These are phyloP conservation scores for Panzeria rudis DNA, from an alignment of 2,888 invertebrate species.

Conservation along the genomic window DNA sequence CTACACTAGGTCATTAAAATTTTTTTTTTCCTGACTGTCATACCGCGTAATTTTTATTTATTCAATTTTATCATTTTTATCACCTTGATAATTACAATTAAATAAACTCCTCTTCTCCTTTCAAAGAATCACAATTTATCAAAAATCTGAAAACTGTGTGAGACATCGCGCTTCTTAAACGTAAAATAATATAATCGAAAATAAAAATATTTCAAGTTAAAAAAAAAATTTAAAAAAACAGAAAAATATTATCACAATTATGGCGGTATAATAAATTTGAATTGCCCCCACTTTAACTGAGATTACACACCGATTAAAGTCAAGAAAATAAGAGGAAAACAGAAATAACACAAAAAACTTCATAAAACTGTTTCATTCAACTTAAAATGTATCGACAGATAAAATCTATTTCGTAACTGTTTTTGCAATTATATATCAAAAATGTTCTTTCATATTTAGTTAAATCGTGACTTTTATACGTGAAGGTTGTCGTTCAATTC, in stretches of 20 bases:
- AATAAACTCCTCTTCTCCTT: neutral
- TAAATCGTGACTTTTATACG: constrained; percentile 8
- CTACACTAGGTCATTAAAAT: neutral
- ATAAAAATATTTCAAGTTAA: constrained; percentile 1
- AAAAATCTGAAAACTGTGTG: too few species aligned
- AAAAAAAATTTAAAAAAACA: neutral
- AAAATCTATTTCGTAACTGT: neutral
- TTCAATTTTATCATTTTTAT: neutral
- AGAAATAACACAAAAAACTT: constrained; percentile 13
- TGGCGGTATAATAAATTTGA: constrained; percentile 58
- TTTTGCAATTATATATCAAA: constrained; percentile 35
- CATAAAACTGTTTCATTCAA: constrained; percentile 32
- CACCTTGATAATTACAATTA: neutral
- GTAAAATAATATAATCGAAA: constrained; percentile 15
- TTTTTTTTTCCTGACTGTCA: neutral
- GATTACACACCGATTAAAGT: constrained; percentile 56
- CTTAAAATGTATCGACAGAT: constrained; percentile 39
- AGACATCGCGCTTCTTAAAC: neutral
- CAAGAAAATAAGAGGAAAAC: neutral
- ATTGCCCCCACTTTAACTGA: constrained; percentile 57
- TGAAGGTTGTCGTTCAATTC: constrained; percentile 16
- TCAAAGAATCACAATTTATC: too few species aligned
- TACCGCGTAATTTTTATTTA: neutral
- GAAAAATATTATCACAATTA: constrained; percentile 27
- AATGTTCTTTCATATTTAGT: constrained; percentile 28